Percentiles rank a stretch among this genome's conserved stretches.
These are phyloP conservation scores for Takifugu bimaculatus DNA, from an alignment of 2,113 vertebrate species.

Conservation along the genomic window DNA sequence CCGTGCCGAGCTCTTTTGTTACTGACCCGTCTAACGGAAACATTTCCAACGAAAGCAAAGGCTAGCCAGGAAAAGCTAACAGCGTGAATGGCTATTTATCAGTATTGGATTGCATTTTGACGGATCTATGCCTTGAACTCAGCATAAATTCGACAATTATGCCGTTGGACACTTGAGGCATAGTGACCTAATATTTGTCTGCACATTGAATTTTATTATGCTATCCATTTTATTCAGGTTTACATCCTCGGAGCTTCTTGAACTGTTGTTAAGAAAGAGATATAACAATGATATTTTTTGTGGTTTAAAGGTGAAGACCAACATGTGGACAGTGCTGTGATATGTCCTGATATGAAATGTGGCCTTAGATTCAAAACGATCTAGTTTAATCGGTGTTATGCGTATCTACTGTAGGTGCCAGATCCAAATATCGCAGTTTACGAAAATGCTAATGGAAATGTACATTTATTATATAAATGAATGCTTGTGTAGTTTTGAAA, in stretches of 20 bases:
- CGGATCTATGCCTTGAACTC: slow-evolving; percentile 42
- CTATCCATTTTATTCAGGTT: neutral
- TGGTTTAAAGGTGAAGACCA: slow-evolving; percentile 33
- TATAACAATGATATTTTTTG: slow-evolving; percentile 28
- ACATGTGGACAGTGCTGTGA: slow-evolving; percentile 6
- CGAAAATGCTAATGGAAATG: slow-evolving; percentile 23
- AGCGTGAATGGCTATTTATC: too few species aligned
- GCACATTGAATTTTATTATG: slow-evolving; percentile 13
- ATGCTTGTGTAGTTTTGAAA: slow-evolving; percentile 54
- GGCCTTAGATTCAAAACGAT: slow-evolving; percentile 43
- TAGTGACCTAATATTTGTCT: neutral
- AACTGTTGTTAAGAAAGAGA: neutral
- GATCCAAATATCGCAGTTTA: slow-evolving; percentile 13
- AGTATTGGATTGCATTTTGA: neutral
- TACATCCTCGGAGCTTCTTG: neutral
- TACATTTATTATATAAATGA: slow-evolving; percentile 50
- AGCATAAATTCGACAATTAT: neutral
- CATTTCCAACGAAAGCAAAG: slow-evolving; percentile 31
- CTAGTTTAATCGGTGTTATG: slow-evolving; percentile 1
- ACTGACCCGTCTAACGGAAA: neutral
- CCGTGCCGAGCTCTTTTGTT: slow-evolving; percentile 28
- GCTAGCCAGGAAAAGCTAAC: neutral
- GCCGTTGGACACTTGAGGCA: slow-evolving; percentile 2
- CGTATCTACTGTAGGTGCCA: slow-evolving; percentile 4
- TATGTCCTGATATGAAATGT: slow-evolving; percentile 25